Base-by-base conservation (phyloP, 2,113 vertebrate genomes). In the Oncorhynchus kisutch region DNA sequence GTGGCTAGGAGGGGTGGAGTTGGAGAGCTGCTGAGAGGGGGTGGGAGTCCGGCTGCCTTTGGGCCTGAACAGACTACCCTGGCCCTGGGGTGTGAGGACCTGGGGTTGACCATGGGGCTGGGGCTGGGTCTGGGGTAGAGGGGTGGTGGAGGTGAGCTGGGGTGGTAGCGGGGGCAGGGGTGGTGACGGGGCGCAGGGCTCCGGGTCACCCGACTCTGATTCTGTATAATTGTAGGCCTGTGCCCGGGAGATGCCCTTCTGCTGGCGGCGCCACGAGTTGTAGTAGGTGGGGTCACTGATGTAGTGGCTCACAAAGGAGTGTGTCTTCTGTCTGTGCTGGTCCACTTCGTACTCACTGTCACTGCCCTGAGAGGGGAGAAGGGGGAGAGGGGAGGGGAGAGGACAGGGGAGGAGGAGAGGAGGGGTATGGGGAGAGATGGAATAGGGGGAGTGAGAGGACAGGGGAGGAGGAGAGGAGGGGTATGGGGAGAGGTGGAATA, bases 271-370 rank as follows among this genome's bases (percentile, higher is more conserved):
- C 98, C 97, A 99, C 0, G 98, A 99, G 90, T 99, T 98, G 92
- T 98, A 99, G 84, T 98, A 99, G 0, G 96, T 98, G 49, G 98
- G 98, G 86, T 99, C 98, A 0, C 98, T 99, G 89, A 99, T 99
- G 94, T 99, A 99, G 93, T 99, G 98, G 93, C 99, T 99, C 91
- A 98, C 97, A 0, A 99, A 99, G 45, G 98, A 99, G 88, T 98
- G 97, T 24, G 96, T 96, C 91, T 99, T 98, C 93, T 97, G 97
- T 2, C 94, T 94, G 83, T 87, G 93, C 0, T 93, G 90, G 14
- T 99, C 97, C 20, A 95, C 95, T 90, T 98, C 97, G 1, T 96
- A 98, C 82, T 99, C 98, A 0, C 96, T 98, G 93, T 99, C 98
- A 0, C 97, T 99, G 81, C 96, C 97, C 97, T 99, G 88, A 11